A percentile compares a stretch with the other conserved stretches of the same genome.
phyloP scores from a whole-genome alignment of 2,797 vertebrate species.

The Amazona finschi region DNA sequence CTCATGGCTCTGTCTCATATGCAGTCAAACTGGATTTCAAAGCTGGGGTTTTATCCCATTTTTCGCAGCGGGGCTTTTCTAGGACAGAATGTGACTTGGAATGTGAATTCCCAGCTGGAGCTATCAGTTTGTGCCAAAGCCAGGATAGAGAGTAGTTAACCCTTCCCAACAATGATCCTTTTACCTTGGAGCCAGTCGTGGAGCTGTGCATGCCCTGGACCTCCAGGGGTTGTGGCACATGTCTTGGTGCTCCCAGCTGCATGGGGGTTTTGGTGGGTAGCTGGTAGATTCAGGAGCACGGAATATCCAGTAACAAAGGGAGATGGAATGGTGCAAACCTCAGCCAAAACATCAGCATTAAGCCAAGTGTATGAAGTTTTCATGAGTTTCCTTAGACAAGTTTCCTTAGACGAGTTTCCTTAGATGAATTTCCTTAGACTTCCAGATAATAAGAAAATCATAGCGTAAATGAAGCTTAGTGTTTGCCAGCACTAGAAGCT shows the following conservation, averaged over 20 bases:
- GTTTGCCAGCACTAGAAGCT: neutral
- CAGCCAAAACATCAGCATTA: neutral
- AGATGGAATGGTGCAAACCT: neutral
- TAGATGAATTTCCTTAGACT: neutral
- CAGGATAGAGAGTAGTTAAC: neutral
- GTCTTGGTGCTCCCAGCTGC: neutral
- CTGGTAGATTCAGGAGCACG: neutral
- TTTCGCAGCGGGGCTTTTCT: neutral
- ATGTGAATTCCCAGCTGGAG: neutral
- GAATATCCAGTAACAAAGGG: neutral
- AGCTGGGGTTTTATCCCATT: neutral
- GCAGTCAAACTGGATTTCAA: neutral
- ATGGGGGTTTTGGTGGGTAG: neutral
- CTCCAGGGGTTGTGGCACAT: rapidly evolving
- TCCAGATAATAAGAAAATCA: neutral
- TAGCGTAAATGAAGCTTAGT: neutral
- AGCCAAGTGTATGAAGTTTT: neutral
- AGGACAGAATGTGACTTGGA: neutral
- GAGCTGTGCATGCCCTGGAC: rapidly evolving
- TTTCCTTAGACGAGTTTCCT: neutral
- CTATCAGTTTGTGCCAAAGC: neutral
- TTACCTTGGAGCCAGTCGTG: neutral
- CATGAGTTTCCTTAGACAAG: neutral
- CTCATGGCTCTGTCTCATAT: rapidly evolving
- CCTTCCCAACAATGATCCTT: neutral